Base-by-base conservation (phyloP, 2,113 vertebrate genomes). In the Psammodynastes pulverulentus region DNA sequence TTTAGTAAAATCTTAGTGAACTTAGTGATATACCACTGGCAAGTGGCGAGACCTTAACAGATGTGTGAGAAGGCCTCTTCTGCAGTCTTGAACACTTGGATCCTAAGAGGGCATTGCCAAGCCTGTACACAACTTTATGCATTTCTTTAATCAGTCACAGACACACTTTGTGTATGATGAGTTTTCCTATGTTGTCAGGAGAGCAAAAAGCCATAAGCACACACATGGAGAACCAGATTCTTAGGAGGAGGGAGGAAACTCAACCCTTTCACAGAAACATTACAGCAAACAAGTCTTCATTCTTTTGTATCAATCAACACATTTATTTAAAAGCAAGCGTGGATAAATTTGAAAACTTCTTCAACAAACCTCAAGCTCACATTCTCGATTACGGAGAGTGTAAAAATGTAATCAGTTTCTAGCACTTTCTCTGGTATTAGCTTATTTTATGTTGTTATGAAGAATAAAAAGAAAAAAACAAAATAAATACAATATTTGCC, bases 1-100 rank as follows among this genome's bases (percentile, higher is more conserved):
- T 97, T 97, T 97, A 97, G 95, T 96, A 96, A 97, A 97, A 96
- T 93, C 93, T 96, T 95, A 88, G 97, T 98, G 96, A 96, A 96
- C 89, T 94, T 97, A 97, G 95, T 94, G 95, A 97, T 79, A 89
- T 95, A 94, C 95, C 96, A 95, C 97, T 95, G 45, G 79, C 93
- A 95, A 95, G 88, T 95, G 91, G 90, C 95, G 94, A 92, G 51
- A 96, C 90, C 94, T 95, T 91, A 92, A 92, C 96, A 97, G 95
- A 95, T 96, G 88, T 95, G 96, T 93, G 93, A 95, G 95, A 95
- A 96, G 95, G 93, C 67, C 56, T 95, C 54, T 1, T 93, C 95
- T 94, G 95, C 51, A 93, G 91, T 95, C 94, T 94, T 94, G 94
- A 95, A 96, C 95, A 95, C 94, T 94, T 96, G 96, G 96, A 97